These are phyloP conservation scores for Saturnia pavonia DNA, from an alignment of 2,888 invertebrate genomes.

Conservation along the genomic window DNA sequence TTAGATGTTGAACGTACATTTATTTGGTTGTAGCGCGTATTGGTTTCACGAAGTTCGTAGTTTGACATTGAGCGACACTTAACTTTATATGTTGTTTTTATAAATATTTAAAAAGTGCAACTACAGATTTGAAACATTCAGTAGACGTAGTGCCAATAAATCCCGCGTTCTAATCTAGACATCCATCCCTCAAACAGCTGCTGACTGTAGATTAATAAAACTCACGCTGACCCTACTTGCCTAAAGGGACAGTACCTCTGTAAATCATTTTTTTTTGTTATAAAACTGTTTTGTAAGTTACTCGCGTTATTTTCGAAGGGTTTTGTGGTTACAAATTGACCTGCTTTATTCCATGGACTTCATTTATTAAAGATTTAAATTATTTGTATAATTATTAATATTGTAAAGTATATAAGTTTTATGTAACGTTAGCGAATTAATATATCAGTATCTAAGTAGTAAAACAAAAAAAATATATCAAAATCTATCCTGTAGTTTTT, in stretches of 20 bases:
- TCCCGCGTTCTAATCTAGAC: slow-evolving; percentile 35
- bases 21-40: too few relatives aligned
- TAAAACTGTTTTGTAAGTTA: slow-evolving; percentile 35
- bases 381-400: background rate
- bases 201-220: slow-evolving; percentile 40
- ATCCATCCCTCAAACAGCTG: slow-evolving; percentile 32
- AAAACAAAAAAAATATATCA: too few relatives aligned
- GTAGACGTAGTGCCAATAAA: slow-evolving; percentile 32
- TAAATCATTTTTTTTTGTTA: slow-evolving; percentile 35
- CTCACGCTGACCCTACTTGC: slow-evolving; percentile 34
- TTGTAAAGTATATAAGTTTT: too few relatives aligned
- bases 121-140: slow-evolving; percentile 27
- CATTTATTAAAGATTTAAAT: background rate
- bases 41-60: background rate
- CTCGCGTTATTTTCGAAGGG: slow-evolving; percentile 17
- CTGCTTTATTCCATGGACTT: background rate
- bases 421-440: too few relatives aligned
- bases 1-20: too few relatives aligned
- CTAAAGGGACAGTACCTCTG: slow-evolving; percentile 27
- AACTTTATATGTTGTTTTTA: too few relatives aligned
- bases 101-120: background rate
- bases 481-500: too few relatives aligned
- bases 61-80: background rate
- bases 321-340: background rate
- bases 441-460: too few relatives aligned